Conservation (phyloP, 2,113 vertebrate species). For the Toxotes chatareus region DNA sequence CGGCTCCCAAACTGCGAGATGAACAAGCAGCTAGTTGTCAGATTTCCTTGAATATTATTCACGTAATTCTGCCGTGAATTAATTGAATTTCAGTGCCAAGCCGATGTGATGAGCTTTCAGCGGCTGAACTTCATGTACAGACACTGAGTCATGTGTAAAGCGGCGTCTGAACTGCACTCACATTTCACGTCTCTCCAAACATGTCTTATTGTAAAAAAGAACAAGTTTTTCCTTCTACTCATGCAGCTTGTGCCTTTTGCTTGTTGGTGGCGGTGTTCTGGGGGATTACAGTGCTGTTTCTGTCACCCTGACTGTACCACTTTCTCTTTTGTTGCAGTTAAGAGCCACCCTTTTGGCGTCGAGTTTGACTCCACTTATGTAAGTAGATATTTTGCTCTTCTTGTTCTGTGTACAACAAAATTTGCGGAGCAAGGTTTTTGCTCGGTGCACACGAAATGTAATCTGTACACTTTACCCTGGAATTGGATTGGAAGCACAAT, state of each 20-base stretch:
- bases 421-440: slow-evolving; percentile 10
- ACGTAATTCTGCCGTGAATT: not conserved
- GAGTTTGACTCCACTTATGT: slow-evolving; percentile 82
- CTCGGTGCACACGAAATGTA: not conserved
- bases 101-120: slow-evolving; percentile 7
- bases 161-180: slow-evolving; percentile 27
- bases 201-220: not conserved
- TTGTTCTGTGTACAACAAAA: not conserved
- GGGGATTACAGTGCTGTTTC: not conserved
- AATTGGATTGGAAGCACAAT: not conserved
- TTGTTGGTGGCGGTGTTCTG: not conserved
- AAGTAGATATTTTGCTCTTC: slow-evolving; percentile 67
- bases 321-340: slow-evolving; percentile 70
- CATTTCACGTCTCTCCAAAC: slow-evolving; percentile 27
- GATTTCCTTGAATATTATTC: not conserved
- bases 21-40: not conserved
- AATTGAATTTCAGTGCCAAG: not conserved
- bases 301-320: slow-evolving; percentile 22
- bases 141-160: slow-evolving; percentile 30
- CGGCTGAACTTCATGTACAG: slow-evolving; percentile 20
- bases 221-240: not conserved
- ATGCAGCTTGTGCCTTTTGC: not conserved
- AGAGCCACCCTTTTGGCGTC: slow-evolving; percentile 82
- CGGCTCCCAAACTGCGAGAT: too few species aligned
- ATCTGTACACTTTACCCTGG: not conserved